Percentiles rank a stretch among this genome's conserved stretches.
Conservation (phyloP, 2,797 vertebrate species). For the Enteromius mattozi region DNA sequence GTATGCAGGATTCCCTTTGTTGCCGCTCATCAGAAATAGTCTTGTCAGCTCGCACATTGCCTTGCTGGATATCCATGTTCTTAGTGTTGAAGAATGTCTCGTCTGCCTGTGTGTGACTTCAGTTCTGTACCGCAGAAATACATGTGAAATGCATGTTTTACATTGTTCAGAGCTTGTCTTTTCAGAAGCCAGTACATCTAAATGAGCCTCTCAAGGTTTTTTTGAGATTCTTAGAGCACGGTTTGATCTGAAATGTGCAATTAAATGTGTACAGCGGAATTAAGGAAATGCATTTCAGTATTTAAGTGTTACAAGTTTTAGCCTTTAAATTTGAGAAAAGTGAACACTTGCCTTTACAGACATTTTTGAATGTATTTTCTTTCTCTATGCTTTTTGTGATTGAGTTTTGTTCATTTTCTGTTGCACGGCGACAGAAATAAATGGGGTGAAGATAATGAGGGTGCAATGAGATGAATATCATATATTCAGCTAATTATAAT, state of each 20-base stretch:
- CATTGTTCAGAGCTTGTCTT: conserved; percentile 2
- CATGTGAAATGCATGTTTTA: conserved; percentile 29
- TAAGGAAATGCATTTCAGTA: conserved; percentile 6
- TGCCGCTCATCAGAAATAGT: not conserved
- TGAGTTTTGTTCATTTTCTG: not conserved
- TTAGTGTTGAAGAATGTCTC: not conserved
- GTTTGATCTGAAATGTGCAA: not conserved
- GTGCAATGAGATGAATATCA: conserved; percentile 33
- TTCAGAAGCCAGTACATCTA: not conserved
- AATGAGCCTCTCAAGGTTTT: conserved; percentile 3
- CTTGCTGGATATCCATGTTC: conserved; percentile 14
- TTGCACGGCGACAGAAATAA: conserved; percentile 22
- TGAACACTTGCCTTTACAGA: not conserved
- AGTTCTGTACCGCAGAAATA: not conserved
- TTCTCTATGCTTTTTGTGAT: not conserved
- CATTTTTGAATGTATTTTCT: conserved; percentile 26
- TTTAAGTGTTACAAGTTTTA: not conserved
- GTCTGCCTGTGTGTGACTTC: not conserved
- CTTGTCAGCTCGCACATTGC: conserved; percentile 2
- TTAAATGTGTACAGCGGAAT: not conserved
- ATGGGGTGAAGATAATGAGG: not conserved
- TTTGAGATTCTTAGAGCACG: not conserved
- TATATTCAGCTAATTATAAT: conserved; percentile 38
- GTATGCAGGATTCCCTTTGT: conserved; percentile 1
- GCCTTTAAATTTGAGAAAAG: not conserved